These are phyloP conservation scores for Orchesella flavescens DNA, from an alignment of 2,888 invertebrate species.

Conservation along the genomic window DNA sequence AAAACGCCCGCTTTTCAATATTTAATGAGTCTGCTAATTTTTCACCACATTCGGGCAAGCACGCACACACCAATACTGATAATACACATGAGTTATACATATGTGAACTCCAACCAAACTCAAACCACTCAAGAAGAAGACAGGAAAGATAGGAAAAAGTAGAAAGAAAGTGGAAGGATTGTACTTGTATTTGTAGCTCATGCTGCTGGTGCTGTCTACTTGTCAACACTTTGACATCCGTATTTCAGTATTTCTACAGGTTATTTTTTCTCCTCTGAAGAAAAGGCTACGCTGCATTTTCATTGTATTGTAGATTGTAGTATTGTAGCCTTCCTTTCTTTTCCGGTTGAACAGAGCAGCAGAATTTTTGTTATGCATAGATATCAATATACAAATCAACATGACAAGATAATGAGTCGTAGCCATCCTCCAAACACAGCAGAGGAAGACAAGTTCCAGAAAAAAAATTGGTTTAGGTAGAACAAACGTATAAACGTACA, in stretches of 20 bases:
- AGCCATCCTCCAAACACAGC: not conserved
- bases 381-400: constrained; percentile 44
- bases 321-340: not conserved
- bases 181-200: constrained; percentile 7
- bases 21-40: constrained; percentile 67
- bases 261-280: constrained; percentile 33
- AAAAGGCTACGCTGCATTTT: constrained; percentile 3
- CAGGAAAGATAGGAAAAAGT: not conserved
- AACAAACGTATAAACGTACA: no score
- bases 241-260: constrained; percentile 55
- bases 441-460: not conserved
- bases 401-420: constrained; percentile 57
- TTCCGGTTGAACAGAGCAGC: not conserved
- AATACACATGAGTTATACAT: not conserved
- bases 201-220: constrained; percentile 56
- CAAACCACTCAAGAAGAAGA: not conserved
- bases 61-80: not conserved
- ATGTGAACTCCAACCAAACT: not conserved
- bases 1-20: constrained; percentile 64
- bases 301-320: no score
- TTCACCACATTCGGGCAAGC: constrained; percentile 52
- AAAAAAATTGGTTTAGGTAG: not conserved
- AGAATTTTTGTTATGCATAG: constrained; percentile 34
- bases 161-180: no score
- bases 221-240: constrained; percentile 63